Base-by-base conservation (phyloP, 30 jellyfish, hydroid and myxozoan species). In the Catostylus mosaicus region DNA sequence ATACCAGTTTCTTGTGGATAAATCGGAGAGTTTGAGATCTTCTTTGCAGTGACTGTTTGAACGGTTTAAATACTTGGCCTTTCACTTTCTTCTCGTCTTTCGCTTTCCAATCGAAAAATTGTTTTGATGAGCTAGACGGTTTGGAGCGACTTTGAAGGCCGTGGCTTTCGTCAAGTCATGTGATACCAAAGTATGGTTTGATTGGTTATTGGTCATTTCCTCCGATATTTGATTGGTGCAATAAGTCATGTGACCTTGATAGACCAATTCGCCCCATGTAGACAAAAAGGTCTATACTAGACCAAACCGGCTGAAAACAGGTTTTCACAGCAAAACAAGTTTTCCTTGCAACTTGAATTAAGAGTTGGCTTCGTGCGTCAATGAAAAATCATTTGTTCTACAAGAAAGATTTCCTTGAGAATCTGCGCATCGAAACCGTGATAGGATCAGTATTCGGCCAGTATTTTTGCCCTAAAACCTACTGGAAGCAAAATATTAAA, bases 261-360 rank as follows among this genome's bases (percentile, higher is more conserved):
- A 62, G 88, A 77, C 88, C 78, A 24, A 56, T 60, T 57, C 26
- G 88, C 31, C 30, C 88, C 19, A 34, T 18, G 32, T 77, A 77
- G 88, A 77, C 88, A 26, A 77, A 77, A 32, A 40, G 88, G 88
- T 77, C 88, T 77, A 77, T 77, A 56, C 60, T 37, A 77, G 88
- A 60, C 88, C 70, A 43, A 77, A 77, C 88, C 52, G 62, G 88
- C 68, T 77, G 22, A 18, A 24, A 72, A 72, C 84, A 46, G 59
- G 84, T 72, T 72, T 45, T 30, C 18, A 37, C 82, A 16, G 57
- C 24, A n/a, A n/a, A n/a, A n/a, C n/a, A n/a, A n/a, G n/a, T n/a
- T n/a, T n/a, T n/a, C n/a, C n/a, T n/a, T n/a, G n/a, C n/a, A n/a
- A n/a, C n/a, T n/a, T n/a, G n/a, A n/a, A n/a, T n/a, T n/a, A n/a